Base-by-base conservation (phyloP, 2,888 invertebrate species). In the Elaeidobius kamerunicus region DNA sequence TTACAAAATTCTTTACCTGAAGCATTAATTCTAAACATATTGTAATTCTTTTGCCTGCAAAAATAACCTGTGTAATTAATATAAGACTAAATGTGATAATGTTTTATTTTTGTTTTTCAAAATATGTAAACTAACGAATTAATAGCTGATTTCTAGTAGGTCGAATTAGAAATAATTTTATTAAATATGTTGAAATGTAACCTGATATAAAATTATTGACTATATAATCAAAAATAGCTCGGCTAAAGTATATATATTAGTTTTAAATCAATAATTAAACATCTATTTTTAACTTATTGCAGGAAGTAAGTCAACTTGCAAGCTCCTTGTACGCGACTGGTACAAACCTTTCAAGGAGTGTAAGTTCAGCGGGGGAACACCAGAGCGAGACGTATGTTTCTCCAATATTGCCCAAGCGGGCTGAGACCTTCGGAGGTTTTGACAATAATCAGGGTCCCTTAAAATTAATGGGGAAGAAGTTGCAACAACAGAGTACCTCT, bases 361-460 rank as follows among this genome's bases (percentile, higher is more conserved):
- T 92, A 14, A 94, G 93, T 73, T 94, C 94, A 18, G 95, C 91
- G 1, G 95, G 95, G 3, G 95, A 96, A 74, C 84, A 91, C 45
- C 91, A 93, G 65, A 92, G 91, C 65, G 84, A 85, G 18, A 82
- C 87, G 0, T 94, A 90, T 71, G 84, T 88, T 57, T 88, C 91
- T 19, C 89, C 92, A 12, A 86, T 88, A 28, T 74, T 96, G 56
- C 95, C 96, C 14, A 87, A 93, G 63, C 80, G 96, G 20, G 96
- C 96, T 0, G 96, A 96, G 75, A 96, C 96, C 2, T 97, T 96
- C 74, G 94, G 94, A 1, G 96, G 96, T 6, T 96, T 96, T 68
- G 96, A 96, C 75, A 80, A 80, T 64, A 68, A 66, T 58, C 71
- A 50, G 34, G 42, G 27, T 2, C 47, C 52, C 3, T 23, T 43